phyloP scores from a whole-genome alignment of 2,113 vertebrate species.

The Dicrurus megarhynchus region DNA sequence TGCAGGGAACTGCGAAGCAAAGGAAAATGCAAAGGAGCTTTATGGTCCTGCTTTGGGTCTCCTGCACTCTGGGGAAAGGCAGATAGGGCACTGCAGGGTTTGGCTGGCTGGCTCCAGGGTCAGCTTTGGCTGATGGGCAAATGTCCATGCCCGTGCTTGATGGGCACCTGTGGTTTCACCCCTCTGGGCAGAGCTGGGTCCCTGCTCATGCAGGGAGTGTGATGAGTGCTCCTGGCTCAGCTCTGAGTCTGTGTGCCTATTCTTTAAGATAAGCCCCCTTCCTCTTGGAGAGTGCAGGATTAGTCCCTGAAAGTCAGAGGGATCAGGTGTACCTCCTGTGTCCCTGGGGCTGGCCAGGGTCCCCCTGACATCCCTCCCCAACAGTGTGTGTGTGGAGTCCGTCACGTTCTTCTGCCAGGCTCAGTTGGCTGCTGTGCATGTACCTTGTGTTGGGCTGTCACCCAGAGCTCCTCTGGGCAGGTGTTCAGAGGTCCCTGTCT shows the following conservation, averaged over 20 bases:
- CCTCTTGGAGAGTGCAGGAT: background rate
- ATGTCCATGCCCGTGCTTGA: accelerated
- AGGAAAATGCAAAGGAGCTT: background rate
- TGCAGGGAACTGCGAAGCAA: background rate
- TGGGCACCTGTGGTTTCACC: background rate
- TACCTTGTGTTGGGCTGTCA: background rate
- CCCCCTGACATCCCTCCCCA: background rate
- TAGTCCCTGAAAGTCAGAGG: background rate
- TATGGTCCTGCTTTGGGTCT: background rate
- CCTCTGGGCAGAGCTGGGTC: background rate
- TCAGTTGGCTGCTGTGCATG: accelerated
- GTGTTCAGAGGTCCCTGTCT: background rate
- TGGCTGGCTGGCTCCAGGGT: background rate
- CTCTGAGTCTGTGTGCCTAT: background rate
- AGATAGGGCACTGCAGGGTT: background rate
- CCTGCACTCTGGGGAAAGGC: background rate
- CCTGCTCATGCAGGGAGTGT: accelerated
- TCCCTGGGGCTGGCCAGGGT: background rate
- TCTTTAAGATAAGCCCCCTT: background rate
- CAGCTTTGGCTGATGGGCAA: accelerated
- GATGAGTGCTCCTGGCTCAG: background rate
- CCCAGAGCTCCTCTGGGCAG: background rate
- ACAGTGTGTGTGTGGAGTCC: accelerated
- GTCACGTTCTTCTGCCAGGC: background rate
- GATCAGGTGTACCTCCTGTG: background rate